Base-by-base conservation (phyloP, 2,797 vertebrate species). In the Ctenochaetus hawaiiensis region DNA sequence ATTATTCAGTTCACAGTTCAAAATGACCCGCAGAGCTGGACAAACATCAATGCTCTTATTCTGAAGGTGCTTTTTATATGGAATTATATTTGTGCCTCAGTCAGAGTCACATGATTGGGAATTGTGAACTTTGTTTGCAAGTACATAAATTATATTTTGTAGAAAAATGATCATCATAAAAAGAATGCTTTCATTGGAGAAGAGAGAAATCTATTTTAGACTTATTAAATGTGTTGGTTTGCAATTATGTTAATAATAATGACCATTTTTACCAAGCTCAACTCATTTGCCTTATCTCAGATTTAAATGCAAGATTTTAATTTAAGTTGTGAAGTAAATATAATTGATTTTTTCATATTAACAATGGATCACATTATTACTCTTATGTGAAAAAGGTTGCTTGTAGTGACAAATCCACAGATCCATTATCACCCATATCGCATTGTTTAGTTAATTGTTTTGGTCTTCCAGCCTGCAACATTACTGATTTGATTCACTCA, bases 11-110 rank as follows among this genome's bases (percentile, higher is more conserved):
- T 75, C 16, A 62, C 49, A 53, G 48, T 59, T 83, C 22, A 66
- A 47, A 83, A 81, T 5, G 51, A 71, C 41, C 65, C 12, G 4
- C 57, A 76, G 51, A 62, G 10, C 81, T 62, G 49, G 49, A 67
- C 17, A 37, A 62, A 80, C 66, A 77, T 83, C 77, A 75, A 63
- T 68, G 72, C 67, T 78, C 72, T 76, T 54, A 65, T 66, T 74
- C 14, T 76, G 30, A 72, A 75, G 81, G 78, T 72, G 79, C 69
- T 86, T 77, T 78, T 77, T 43, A 63, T 58, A 57, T 52, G 53
- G 80, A 61, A 59, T 72, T 57, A 34, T 72, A 52, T 78, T 72
- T 79, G 67, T 47, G 52, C 53, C 39, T 84, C 51, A 43, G 23
- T 78, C 54, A 10, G 37, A 49, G 70, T 73, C 13, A 10, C 47